Percentiles rank a stretch among this genome's conserved stretches.
Conservation (phyloP, 2,797 vertebrate species). For the Vireo griseus region DNA sequence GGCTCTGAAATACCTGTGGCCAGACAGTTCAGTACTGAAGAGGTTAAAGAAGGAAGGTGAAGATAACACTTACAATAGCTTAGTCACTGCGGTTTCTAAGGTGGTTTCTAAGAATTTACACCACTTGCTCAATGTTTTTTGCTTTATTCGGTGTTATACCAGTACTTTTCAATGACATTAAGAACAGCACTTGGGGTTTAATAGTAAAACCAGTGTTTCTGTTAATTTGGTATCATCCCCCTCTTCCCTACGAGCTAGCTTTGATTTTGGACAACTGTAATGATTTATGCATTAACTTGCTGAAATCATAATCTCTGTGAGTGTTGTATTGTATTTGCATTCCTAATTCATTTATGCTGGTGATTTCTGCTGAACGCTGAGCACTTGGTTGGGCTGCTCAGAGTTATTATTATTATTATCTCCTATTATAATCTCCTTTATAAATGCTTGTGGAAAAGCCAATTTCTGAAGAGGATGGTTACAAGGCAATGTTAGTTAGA, state of each 20-base stretch:
- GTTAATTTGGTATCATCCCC: not conserved
- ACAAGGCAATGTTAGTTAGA: not conserved
- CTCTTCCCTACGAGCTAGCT: not conserved
- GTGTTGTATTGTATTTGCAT: not conserved
- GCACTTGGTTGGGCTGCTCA: not conserved
- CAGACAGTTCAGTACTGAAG: not conserved
- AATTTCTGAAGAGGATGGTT: not conserved
- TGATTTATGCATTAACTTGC: not conserved
- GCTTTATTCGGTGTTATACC: not conserved
- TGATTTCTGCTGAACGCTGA: not conserved
- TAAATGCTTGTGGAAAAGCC: not conserved
- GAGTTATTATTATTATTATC: no score
- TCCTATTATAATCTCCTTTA: not conserved
- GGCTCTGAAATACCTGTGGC: fast-evolving
- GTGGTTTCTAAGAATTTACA: not conserved
- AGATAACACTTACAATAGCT: fast-evolving
- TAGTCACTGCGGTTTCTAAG: not conserved
- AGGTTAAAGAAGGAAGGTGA: not conserved
- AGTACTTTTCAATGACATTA: not conserved
- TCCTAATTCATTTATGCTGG: not conserved
- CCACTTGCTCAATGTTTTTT: not conserved
- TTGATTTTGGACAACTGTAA: not conserved
- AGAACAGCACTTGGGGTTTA: not conserved
- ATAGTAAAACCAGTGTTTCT: not conserved
- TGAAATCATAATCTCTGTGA: not conserved